Conservation (phyloP, 1,140 invertebrate genomes). For the Drosophila santomea region DNA sequence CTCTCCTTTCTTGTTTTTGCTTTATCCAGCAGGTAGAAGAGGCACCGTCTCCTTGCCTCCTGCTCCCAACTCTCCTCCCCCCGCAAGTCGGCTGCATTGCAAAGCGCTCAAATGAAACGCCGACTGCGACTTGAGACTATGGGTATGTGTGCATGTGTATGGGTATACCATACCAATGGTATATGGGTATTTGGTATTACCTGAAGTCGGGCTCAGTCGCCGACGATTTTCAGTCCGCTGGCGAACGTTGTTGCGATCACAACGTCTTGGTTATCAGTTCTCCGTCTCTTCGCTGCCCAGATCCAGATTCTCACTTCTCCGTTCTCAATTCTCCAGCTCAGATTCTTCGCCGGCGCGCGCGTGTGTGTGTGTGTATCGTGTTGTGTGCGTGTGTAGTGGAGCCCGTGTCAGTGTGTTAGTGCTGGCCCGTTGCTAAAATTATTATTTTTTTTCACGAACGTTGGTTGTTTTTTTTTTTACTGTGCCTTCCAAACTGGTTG, state of each 20-base stretch:
- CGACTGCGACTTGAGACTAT: slow-evolving; percentile 2
- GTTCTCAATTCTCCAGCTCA: slow-evolving; percentile 18
- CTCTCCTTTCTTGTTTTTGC: slow-evolving; percentile 6
- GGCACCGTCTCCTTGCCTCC: slow-evolving; percentile 18
- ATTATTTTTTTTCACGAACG: slow-evolving; percentile 64
- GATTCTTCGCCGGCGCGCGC: slow-evolving; percentile 32
- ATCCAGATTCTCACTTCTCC: slow-evolving; percentile 18
- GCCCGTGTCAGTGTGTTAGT: slow-evolving; percentile 41
- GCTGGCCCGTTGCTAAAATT: slow-evolving; percentile 69
- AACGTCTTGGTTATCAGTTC: slow-evolving; percentile 36
- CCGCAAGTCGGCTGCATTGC: slow-evolving; percentile 14
- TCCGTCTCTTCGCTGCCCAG: slow-evolving; percentile 20
- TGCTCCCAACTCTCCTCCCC: slow-evolving; percentile 12
- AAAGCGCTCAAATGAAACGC: slow-evolving; percentile 25
- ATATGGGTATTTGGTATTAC: slow-evolving; percentile 38
- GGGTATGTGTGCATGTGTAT: not conserved
- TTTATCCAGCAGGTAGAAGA: slow-evolving; percentile 33
- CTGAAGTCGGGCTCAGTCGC: slow-evolving; percentile 38
- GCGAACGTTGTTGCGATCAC: slow-evolving; percentile 71
- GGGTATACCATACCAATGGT: not conserved
- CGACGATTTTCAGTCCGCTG: slow-evolving; percentile 55
- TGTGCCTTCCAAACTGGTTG: slow-evolving; percentile 71
- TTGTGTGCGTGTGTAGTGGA: slow-evolving; percentile 12
- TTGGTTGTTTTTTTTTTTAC: slow-evolving; percentile 70
- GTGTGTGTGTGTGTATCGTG: slow-evolving; percentile 17